A percentile compares a stretch with the other conserved stretches of the same genome.
These are phyloP conservation scores for Hylaea fasciaria DNA, from an alignment of 2,888 invertebrate genomes.

Conservation along the genomic window DNA sequence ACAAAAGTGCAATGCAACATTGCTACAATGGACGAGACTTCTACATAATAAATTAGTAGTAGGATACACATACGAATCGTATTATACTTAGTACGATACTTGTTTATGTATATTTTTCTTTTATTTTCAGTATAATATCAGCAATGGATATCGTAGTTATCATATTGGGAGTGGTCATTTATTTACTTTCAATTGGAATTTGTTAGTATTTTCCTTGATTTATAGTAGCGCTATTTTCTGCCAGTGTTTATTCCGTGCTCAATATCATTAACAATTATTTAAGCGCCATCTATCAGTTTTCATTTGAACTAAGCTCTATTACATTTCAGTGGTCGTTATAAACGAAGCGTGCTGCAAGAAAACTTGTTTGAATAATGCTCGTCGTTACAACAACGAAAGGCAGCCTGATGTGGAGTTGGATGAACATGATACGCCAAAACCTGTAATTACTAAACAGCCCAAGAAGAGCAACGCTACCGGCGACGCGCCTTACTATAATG, in stretches of 20 bases:
- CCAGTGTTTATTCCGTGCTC: not conserved
- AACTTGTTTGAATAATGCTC: conserved; percentile 58
- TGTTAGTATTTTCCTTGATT: conserved; percentile 51
- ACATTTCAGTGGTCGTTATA: conserved; percentile 66
- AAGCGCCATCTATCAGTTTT: conserved; percentile 39
- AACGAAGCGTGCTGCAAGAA: conserved; percentile 73
- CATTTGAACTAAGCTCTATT: conserved; percentile 34
- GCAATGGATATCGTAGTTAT: conserved; percentile 58
- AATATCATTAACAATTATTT: not conserved
- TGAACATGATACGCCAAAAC: conserved; percentile 50
- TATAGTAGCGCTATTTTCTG: conserved; percentile 1
- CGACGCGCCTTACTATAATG: conserved; percentile 26
- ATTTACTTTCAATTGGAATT: conserved; percentile 61
- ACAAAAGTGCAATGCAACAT: too few species aligned
- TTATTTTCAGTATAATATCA: conserved; percentile 12
- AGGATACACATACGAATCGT: too few species aligned
- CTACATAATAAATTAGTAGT: too few species aligned
- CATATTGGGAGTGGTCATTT: conserved; percentile 60
- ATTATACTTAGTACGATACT: too few species aligned
- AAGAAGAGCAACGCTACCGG: conserved; percentile 38
- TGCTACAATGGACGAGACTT: too few species aligned
- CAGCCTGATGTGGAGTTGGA: conserved; percentile 59
- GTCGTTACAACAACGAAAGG: conserved; percentile 43
- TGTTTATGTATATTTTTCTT: not conserved
- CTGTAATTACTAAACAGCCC: conserved; percentile 35